Evolutionary conservation across 2,797 vertebrate species (phyloP).

Genomic region (Chrysocyon brachyurus): DNA sequence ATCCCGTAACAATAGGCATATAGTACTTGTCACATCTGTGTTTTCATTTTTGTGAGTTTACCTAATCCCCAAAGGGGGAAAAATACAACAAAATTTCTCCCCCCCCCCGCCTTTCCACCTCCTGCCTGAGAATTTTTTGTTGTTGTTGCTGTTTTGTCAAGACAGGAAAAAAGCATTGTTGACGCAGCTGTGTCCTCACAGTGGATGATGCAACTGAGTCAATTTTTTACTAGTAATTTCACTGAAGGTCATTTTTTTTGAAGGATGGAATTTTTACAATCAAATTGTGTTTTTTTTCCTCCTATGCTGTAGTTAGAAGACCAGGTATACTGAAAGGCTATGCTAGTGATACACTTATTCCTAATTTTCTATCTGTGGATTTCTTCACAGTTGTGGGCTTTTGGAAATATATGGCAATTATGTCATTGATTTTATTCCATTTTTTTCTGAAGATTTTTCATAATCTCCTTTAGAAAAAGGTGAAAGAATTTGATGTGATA

Average conservation of each 20-base stretch:
- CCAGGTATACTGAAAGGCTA: neutral
- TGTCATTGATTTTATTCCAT: neutral
- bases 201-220: neutral
- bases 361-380: neutral
- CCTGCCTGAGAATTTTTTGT: slow-evolving; percentile 13
- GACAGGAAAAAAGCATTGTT: neutral
- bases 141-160: neutral
- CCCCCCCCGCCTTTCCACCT: neutral
- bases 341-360: neutral
- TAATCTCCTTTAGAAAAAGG: neutral
- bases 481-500: neutral
- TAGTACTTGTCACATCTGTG: neutral
- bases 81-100: neutral
- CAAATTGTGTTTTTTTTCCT: slow-evolving; percentile 54
- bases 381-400: neutral
- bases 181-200: neutral
- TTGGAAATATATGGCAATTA: neutral
- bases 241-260: neutral
- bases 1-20: neutral
- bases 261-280: slow-evolving; percentile 22
- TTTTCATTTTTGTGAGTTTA: slow-evolving; percentile 37
- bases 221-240: slow-evolving; percentile 48
- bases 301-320: neutral
- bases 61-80: neutral
- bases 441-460: neutral